phyloP scores from a whole-genome alignment of 2,888 invertebrate species.

The Anaspis maculata region DNA sequence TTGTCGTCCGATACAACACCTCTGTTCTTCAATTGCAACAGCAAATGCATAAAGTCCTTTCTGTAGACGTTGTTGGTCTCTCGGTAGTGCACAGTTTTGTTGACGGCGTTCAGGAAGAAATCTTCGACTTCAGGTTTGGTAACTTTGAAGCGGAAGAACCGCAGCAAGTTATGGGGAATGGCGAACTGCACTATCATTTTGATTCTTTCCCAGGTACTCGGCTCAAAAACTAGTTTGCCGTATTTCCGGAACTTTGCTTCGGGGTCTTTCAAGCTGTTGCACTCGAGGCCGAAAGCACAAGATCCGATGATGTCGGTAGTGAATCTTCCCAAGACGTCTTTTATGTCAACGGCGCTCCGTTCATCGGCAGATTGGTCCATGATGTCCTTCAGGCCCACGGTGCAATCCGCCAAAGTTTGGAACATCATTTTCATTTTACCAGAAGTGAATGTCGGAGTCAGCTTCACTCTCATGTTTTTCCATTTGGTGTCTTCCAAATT shows the following conservation, averaged over 20 bases:
- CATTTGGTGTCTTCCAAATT: constrained; percentile 33
- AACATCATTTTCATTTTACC: constrained; percentile 43
- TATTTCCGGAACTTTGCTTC: constrained; percentile 38
- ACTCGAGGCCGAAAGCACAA: constrained; percentile 52
- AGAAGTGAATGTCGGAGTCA: constrained; percentile 41
- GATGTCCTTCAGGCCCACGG: constrained; percentile 24
- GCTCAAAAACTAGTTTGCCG: constrained; percentile 18
- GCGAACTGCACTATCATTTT: background rate
- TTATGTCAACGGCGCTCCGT: constrained; percentile 36
- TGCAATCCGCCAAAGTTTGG: constrained; percentile 28
- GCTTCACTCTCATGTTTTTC: constrained; percentile 36
- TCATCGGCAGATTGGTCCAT: constrained; percentile 18
- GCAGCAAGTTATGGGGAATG: background rate
- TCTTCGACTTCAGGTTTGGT: constrained; percentile 10
- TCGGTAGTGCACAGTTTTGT: constrained; percentile 40
- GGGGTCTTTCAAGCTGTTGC: constrained; percentile 51
- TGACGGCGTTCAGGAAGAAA: constrained; percentile 28
- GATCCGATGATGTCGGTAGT: constrained; percentile 46
- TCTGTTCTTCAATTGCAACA: constrained; percentile 40
- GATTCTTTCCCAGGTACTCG: background rate
- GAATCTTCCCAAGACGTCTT: constrained; percentile 40
- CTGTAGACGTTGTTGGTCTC: constrained; percentile 39
- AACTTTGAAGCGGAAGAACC: constrained; percentile 3
- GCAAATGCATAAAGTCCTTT: constrained; percentile 48
- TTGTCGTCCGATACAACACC: constrained; percentile 7